Evolutionary conservation across 2,113 vertebrate species (phyloP), one percentile per base, ranked within the genome.

Genomic region (Neopipo cinnamomea): DNA sequence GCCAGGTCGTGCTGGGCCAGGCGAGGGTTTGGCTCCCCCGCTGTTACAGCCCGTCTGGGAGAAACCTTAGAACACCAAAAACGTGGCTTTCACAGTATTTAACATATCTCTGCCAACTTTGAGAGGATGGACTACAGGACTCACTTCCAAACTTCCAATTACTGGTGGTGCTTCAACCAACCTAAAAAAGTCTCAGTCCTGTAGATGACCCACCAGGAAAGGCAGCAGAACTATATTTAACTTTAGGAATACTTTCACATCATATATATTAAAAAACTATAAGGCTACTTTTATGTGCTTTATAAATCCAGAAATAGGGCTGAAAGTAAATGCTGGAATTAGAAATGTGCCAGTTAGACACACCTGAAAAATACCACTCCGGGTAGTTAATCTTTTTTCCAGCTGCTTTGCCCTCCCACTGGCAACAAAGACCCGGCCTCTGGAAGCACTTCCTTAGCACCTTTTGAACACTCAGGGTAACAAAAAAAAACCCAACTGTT

Each of bases 21-120:
- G 31, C 8, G 4, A 9, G 49, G 11, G 1, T n/a, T n/a, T 6
- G 13, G 12, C 47, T 73, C 28, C 2, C 25, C 35, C 5, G 3
- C 7, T 5, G 0, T 10, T 25, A 41, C 0, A 59, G 17, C 72
- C 39, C 2, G 9, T 10, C 35, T 18, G 14, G 12, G 31, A 5
- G 55, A 12, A 46, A 56, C n/a, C 16, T 22, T 5, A 2, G 4
- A 23, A 10, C 7, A 23, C 28, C 65, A 19, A 42, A 74, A 62
- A 1, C 3, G 0, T 5, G 11, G 30, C 0, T 13, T 58, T n/a
- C n/a, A 33, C 53, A 20, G 21, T 12, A 74, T 58, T 23, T 44
- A 61, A 39, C 33, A 1, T 9, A 4, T 0, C 2, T 14, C 79
- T 52, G 75, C 49, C 44, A 30, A 6, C 10, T 39, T 11, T 11